Conservation (phyloP, 1,140 invertebrate genomes). For the Manduca sexta region DNA sequence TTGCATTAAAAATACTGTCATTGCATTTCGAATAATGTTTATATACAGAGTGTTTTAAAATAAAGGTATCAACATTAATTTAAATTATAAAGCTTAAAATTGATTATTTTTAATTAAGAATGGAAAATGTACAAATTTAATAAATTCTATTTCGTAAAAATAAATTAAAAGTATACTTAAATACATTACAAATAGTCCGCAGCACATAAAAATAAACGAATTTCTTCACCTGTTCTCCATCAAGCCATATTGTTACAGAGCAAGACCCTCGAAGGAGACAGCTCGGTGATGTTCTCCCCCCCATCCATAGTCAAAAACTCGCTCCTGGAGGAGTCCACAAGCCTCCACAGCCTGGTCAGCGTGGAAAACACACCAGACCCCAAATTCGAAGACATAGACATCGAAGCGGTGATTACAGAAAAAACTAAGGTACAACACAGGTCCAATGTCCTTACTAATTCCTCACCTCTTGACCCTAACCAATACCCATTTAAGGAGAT, state of each 20-base stretch:
- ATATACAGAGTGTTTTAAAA: too few species aligned
- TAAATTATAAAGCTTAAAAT: too few species aligned
- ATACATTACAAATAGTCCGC: too few species aligned
- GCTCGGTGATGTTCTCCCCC: conserved; percentile 88
- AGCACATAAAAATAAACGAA: too few species aligned
- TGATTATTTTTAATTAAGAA: too few species aligned
- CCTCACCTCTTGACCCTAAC: conserved; percentile 44
- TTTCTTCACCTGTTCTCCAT: not conserved
- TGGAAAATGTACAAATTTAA: too few species aligned
- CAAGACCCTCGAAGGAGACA: conserved; percentile 86
- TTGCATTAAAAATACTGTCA: too few species aligned
- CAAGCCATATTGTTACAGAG: conserved; percentile 76
- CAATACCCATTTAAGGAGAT: conserved; percentile 44
- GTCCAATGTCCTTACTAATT: conserved; percentile 64
- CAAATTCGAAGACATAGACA: conserved; percentile 53
- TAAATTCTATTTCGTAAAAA: too few species aligned
- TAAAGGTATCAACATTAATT: too few species aligned
- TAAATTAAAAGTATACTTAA: too few species aligned
- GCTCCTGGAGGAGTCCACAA: conserved; percentile 70
- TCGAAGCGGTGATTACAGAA: conserved; percentile 53
- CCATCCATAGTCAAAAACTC: conserved; percentile 84
- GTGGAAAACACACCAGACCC: conserved; percentile 60
- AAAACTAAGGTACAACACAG: conserved; percentile 73
- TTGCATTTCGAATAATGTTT: too few species aligned
- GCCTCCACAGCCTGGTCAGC: conserved; percentile 63